Evolutionary conservation across 2,888 invertebrate genomes (phyloP), one percentile per base, ranked within the genome.

Genomic region (Hyalella azteca): DNA sequence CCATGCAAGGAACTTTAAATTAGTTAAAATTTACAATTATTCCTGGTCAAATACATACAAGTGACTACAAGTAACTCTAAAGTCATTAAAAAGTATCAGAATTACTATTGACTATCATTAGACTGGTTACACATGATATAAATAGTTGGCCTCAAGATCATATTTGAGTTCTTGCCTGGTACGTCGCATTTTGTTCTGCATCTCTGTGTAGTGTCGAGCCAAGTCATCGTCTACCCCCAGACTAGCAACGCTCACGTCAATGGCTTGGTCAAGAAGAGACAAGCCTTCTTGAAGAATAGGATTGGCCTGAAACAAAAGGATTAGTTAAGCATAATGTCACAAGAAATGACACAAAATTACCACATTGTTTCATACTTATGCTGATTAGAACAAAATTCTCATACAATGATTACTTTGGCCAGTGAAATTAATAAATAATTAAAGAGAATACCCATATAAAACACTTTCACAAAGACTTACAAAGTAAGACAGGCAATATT

Each of bases 101-200:
- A n/a, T n/a, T n/a, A n/a, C n/a, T n/a, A n/a, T n/a, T n/a, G n/a
- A n/a, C n/a, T n/a, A n/a, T n/a, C n/a, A n/a, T n/a, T n/a, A n/a
- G n/a, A n/a, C n/a, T n/a, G n/a, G n/a, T n/a, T n/a, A n/a, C n/a
- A n/a, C n/a, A n/a, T n/a, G n/a, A n/a, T n/a, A n/a, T n/a, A n/a
- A n/a, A n/a, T n/a, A n/a, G n/a, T n/a, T n/a, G n/a, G n/a, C n/a
- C n/a, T n/a, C n/a, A n/a, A n/a, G n/a, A 11, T 45, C 45, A 45
- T 11, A 11, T 45, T 45, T 45, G 15, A 11, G 7, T 78, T 45
- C 59, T 60, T 76, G 81, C 84, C 79, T 82, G 59, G 84, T 84
- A 29, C 66, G 76, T 22, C 79, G 49, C 82, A 82, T 84, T 48
- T 84, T 84, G 54, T 45, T 59, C 40, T 84, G 84, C 84, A 82